A percentile compares a stretch with the other conserved stretches of the same genome.
Conservation (phyloP, 2,113 vertebrate species). For the Anolis sagrei region DNA sequence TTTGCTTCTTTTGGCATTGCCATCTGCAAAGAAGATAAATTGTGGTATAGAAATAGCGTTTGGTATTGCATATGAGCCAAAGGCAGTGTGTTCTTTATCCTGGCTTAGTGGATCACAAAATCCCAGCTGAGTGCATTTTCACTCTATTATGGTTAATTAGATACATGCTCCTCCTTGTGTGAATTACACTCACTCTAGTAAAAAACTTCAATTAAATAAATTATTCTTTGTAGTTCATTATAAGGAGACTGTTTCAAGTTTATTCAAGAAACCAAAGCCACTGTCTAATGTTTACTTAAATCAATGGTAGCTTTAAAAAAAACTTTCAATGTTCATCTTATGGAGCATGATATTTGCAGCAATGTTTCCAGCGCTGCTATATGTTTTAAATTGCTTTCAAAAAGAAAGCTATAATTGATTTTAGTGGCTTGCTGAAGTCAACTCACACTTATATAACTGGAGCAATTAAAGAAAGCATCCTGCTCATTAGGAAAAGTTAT, state of each 20-base stretch:
- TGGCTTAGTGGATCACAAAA: no score
- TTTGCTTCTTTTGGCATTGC: no score
- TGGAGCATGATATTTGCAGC: accelerated
- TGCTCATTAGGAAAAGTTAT: not conserved
- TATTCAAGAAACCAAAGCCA: not conserved
- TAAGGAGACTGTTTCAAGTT: not conserved
- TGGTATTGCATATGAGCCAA: no score
- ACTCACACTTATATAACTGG: conserved; percentile 31
- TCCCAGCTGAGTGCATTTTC: not conserved
- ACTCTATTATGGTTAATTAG: not conserved
- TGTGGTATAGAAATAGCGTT: no score
- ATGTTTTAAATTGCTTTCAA: not conserved
- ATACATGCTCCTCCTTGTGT: not conserved
- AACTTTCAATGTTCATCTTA: not conserved
- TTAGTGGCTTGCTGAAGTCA: not conserved
- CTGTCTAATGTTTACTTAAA: not conserved
- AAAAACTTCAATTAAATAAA: not conserved
- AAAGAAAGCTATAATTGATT: not conserved
- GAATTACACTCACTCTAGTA: not conserved
- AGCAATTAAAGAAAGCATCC: not conserved
- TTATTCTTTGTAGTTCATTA: not conserved
- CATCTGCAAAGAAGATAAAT: no score
- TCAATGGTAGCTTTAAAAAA: not conserved
- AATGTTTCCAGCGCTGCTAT: not conserved
- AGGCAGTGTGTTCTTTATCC: no score